Evolutionary conservation across 2,888 invertebrate genomes (phyloP), one percentile per base, ranked within the genome.

Genomic region (Volucella bombylans): DNA sequence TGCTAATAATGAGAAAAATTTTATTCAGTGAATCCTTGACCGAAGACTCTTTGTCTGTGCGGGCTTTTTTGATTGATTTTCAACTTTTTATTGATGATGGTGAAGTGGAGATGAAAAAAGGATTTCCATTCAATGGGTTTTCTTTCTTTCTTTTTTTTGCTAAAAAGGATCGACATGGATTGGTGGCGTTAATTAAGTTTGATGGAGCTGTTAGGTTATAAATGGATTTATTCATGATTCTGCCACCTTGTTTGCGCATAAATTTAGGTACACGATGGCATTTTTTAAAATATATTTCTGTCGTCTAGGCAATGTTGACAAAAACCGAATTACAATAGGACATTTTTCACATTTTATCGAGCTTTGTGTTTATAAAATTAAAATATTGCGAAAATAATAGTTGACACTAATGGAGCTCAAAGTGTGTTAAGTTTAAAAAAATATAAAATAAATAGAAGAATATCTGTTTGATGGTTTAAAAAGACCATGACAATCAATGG

Each of bases 171-270:
- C 59, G 39, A 68, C 67, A 68, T 68, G 52, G 54, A 61, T 76
- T 59, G 38, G 47, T 61, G 52, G 52, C 15, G 76, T 76, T 76
- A 76, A 76, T 76, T 76, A 76, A 68, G 76, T 76, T 76, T 76
- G 45, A 68, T 47, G 52, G 39, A 61, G 43, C 43, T 49, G 64
- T 65, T 73, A 65, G 64, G 11, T 23, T 15, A 18, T n/a, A 47
- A 43, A 49, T 61, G 64, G 64, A 64, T 73, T 73, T 64, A 23
- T 49, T 45, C 64, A 39, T 14, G 54, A 4, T 1, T 12, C n/a
- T 23, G 43, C 2, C 9, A 43, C 59, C 12, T 43, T 18, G 61
- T 10, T 47, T 61, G 61, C 23, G 47, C 18, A 31, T 45, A 18
- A 45, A 45, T 61, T 45, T 8, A 6, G n/a, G 61, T 31, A 31